Evolutionary conservation across 2,888 invertebrate species (phyloP), one percentile per base, ranked within the genome.

Genomic region (Lithophane ornitopus): DNA sequence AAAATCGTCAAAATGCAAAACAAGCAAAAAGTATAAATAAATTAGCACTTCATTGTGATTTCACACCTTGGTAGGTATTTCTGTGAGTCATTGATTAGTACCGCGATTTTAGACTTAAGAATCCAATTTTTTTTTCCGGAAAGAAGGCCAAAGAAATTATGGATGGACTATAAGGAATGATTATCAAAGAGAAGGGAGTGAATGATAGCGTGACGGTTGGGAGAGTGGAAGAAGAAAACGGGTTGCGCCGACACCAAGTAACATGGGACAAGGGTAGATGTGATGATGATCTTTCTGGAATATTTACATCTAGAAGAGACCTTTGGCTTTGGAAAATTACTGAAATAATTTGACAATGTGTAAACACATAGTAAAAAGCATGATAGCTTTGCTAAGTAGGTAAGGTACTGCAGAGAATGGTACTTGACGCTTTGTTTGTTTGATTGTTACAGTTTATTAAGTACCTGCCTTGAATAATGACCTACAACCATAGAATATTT

Each of bases 21-120:
- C 52, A 68, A 62, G 28, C 63, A 34, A 49, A 54, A 65, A 34
- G n/a, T 58, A 26, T 52, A 46, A 54, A 26, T 56, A 52, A 66
- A 73, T 84, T 74, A 68, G 74, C 79, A 74, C n/a, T 28, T 76
- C 71, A 70, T 74, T 76, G 72, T 58, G 65, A 86, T 85, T 81
- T 81, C 72, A 76, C 77, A 74, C 65, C 19, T 72, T 54, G n/a
- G 19, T 58, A 56, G 63, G 44, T 66, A 61, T 80, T 76, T 73
- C 52, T 62, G 62, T 73, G 73, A 75, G 61, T 85, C 71, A 80
- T 70, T 76, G 72, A 78, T 72, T 62, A 49, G 39, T 28, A 16
- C 19, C 26, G 44, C 63, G 19, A 26, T 56, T 76, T 74, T n/a
- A 58, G 41, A 69, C 1, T 3, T 39, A 39, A 8, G 34, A 59